A percentile compares a stretch with the other conserved stretches of the same genome.
phyloP scores from a whole-genome alignment of 2,888 invertebrate genomes.

The Cosmorhoe ocellata region DNA sequence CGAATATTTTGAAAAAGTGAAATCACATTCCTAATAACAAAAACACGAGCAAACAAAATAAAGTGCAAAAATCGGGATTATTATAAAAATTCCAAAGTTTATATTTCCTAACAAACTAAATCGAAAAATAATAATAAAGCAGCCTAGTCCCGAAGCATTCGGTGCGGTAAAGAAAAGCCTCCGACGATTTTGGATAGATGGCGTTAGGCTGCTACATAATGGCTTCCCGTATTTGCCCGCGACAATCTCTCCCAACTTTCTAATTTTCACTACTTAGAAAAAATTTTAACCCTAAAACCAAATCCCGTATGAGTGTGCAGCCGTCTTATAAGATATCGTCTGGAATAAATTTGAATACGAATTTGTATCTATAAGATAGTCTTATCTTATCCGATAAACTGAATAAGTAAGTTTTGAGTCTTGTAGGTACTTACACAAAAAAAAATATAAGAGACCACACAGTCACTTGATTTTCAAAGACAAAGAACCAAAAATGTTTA shows the following conservation, averaged over 20 bases:
- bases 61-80: background rate
- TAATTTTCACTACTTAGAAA: conserved; percentile 38
- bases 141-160: conserved; percentile 75
- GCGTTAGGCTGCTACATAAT: conserved; percentile 72
- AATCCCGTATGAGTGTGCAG: conserved; percentile 22
- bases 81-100: background rate
- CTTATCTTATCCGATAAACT: conserved; percentile 45
- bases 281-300: conserved; percentile 21
- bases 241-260: conserved; percentile 38
- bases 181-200: conserved; percentile 79
- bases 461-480: conserved; percentile 21
- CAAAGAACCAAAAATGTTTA: conserved; percentile 19
- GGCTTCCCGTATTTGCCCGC: conserved; percentile 49
- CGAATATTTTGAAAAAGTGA: background rate
- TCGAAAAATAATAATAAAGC: conserved; percentile 28
- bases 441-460: conserved; percentile 28
- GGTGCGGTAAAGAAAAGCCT: conserved; percentile 72
- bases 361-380: conserved; percentile 38
- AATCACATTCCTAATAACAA: background rate
- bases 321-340: conserved; percentile 40
- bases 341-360: conserved; percentile 56
- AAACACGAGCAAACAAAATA: background rate
- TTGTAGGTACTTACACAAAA: conserved; percentile 22
- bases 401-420: conserved; percentile 34
- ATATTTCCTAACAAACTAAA: conserved; percentile 23